Base-by-base conservation (phyloP, 2,113 vertebrate species). In the Notothenia rossii region DNA sequence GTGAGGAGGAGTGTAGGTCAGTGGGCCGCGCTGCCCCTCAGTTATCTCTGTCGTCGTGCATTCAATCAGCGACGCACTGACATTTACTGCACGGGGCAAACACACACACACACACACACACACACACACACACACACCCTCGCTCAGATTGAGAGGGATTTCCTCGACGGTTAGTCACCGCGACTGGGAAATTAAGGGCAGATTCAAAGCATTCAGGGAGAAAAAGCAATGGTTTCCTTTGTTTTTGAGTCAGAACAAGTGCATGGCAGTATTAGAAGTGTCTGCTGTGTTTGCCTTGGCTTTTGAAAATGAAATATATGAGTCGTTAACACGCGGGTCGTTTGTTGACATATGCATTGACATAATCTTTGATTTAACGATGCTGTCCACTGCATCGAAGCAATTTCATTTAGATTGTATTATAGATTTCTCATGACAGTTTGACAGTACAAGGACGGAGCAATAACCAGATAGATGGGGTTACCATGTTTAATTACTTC, bases 51-150 rank as follows among this genome's bases (percentile, higher is more conserved):
- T 93, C 92, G 10, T 40, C 18, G 63, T 72, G 81, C 79, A 90
- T 93, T 68, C 86, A 86, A 61, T 93, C 92, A 93, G 72, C 33
- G 1, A 73, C 36, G 83, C 91, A 2, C 72, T 93, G 92, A 93
- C 91, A 93, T 93, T 93, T 90, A 88, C 88, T 18, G 66, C 79
- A 22, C 10, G 40, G 77, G 71, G 71, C 68, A 60, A 62, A 67
- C 48, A 0, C 74, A 18, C 59, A 0, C 74, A 18, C 59, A 85
- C 66, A 67, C 48, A 0, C 74, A 18, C 59, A 85, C 66, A 40
- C 14, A 67, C 48, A 0, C 74, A 18, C 59, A 84, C 66, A 40
- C 14, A 67, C 48, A 0, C 74, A 15, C 59, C 84, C 66, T 29
- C 14, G 46, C 83, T 76, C 33, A 3, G n/a, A 58, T 49, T 14